Evolutionary conservation across 2,113 vertebrate species (phyloP), one percentile per base, ranked within the genome.

Genomic region (Takifugu flavidus): DNA sequence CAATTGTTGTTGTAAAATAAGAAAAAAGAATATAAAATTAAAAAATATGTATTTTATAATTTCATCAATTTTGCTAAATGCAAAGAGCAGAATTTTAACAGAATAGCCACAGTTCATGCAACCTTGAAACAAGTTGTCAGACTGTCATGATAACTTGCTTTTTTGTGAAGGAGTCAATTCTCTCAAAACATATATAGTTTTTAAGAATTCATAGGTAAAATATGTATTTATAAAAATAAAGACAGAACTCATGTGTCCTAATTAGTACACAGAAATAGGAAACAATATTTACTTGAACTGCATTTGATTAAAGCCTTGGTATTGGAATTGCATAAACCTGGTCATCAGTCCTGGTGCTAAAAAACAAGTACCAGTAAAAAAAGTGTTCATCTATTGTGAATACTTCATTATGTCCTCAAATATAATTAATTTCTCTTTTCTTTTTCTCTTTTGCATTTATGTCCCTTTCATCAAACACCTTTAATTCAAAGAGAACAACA

Each of bases 401-500:
- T n/a, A 45, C 12, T 26, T 1, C 14, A 6, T n/a, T 66, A 20
- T 42, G n/a, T 49, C 34, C 4, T 12, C 49, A 39, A 65, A 15
- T 56, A 46, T 43, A 5, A 43, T 46, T 46, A 2, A 15, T 46
- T 46, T 46, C 15, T 46, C 1, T 46, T 12, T n/a, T 57, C 12
- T 47, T 28, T 20, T 25, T 53, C 25, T 59, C 2, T 62, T 11
- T 6, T 77, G 25, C 13, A 4, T 28, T 11, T 60, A 26, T 54
- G 49, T 25, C 0, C 14, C 25, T 20, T 49, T 15, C 47, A 49
- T 49, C n/a, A 14, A 56, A 60, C 29, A 28, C 2, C 42, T 70
- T 28, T 61, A 89, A 94, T 92, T 72, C 58, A 90, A 89, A 95
- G 92, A 75, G 57, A 90, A 86, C 70, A 77, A 79, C 62, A 91